Base-by-base conservation (phyloP, 35 echinoderm and acorn worm species). In the Chiridota heheva region DNA sequence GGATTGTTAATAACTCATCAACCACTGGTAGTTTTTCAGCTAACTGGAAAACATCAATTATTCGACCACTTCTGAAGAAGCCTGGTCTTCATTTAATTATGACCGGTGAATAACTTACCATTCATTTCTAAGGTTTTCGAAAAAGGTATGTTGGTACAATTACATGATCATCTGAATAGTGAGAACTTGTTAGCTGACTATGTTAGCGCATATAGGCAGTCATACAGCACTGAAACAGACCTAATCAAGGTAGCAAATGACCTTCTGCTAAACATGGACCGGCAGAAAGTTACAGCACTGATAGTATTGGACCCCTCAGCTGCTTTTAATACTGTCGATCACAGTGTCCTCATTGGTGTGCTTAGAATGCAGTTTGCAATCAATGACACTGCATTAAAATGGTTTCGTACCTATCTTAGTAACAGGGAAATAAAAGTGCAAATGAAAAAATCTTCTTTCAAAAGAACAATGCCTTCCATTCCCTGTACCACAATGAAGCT, bases 51-150 rank as follows among this genome's bases (percentile, higher is more conserved):
- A 55, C 72, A 76, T 28, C 72, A 37, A 55, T 20, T 36, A 28
- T 49, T 48, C 41, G 49, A 10, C 72, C 45, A 31, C 13, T 76
- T 28, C 41, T 76, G 36, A 76, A 76, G 72, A 55, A 76, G 58
- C 49, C 72, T 29, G 72, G 72, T 76, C 72, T 76, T 35, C 10
- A 55, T 36, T 18, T 28, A 39, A 49, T 76, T 58, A 32, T 76
- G 72, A 10, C 72, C 72, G n/a, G n/a, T n/a, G n/a, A n/a, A n/a
- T n/a, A 76, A 76, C 72, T 76, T 76, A 76, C 72, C 45, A 18
- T 76, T 76, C 41, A 76, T 76, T 10, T 76, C 72, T 18, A 76
- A 76, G 58, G 10, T 76, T 34, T 26, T 76, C 10, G 72, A 76
- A 58, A 72, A 76, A 39, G 72, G 72, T 31, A 56, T 55, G 43